A percentile compares a stretch with the other conserved stretches of the same genome.
Conservation (phyloP, 2,797 vertebrate species). For the Sebastiscus tertius region DNA sequence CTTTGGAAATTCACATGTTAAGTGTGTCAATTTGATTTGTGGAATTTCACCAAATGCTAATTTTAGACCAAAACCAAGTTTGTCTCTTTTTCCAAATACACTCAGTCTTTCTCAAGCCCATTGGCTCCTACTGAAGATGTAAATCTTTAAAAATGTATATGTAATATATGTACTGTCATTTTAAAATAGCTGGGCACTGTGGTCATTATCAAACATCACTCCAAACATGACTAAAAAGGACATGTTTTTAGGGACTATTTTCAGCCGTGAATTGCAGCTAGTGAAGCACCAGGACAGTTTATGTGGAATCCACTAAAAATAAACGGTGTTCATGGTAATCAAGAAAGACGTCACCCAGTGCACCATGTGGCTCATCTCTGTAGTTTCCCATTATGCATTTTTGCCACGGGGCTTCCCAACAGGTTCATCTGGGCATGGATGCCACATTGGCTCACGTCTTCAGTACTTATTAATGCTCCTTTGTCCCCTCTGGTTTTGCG, state of each 20-base stretch:
- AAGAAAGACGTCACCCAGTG: neutral
- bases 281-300: neutral
- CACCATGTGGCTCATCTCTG: neutral
- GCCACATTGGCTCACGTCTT: neutral
- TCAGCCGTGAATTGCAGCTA: neutral
- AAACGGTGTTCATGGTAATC: neutral
- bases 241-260: neutral
- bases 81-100: neutral
- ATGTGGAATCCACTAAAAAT: neutral
- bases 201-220: neutral
- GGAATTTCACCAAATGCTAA: neutral
- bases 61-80: neutral
- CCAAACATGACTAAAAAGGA: neutral
- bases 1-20: neutral
- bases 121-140: neutral
- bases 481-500: neutral
- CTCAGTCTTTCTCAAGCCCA: neutral
- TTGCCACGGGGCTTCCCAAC: neutral
- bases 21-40: neutral
- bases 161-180: neutral
- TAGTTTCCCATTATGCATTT: neutral
- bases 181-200: neutral
- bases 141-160: neutral
- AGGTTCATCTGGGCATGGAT: neutral
- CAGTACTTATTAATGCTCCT: neutral